Evolutionary conservation across 64 coral and sea anemone species (phyloP), one percentile per base, ranked within the genome.

Genomic region (Pocillopora verrucosa): DNA sequence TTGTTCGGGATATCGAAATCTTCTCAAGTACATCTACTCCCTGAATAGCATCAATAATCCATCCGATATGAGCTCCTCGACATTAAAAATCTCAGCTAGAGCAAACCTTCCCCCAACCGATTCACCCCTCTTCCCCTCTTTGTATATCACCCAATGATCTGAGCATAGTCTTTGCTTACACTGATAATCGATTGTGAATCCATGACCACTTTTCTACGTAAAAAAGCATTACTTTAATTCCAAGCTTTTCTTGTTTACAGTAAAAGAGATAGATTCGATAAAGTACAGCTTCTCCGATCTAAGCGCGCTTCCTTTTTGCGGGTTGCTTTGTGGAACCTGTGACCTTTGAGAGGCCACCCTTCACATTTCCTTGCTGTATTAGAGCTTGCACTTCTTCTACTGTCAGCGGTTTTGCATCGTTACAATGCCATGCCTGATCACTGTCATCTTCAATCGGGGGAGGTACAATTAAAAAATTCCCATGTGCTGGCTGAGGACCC

Each of bases 381-480:
- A 96, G 75, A 36, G 80, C 80, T 61, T 92, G 94, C 10, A 94
- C 68, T 77, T 97, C 95, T 73, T 90, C 95, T 30, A 93, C 78
- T 12, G 91, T 93, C 95, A 97, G 88, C 72, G 95, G 95, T 83
- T 81, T 97, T 25, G 38, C 80, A 30, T 97, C 95, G 20, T 81
- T 84, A 36, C 20, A 14, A 58, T 34, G 58, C 34, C 75, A 76
- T 0, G 83, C 10, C 26, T 91, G 80, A 2, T 99, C 94, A 16
- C 22, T 61, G 11, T 99, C 97, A 11, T 99, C 97, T 13, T 89
- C 91, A 22, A 91, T 90, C 11, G 90, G 78, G 13, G 97, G 97
- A 37, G 94, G 90, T 16, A 51, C 75, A 65, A 99, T 99, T 38
- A 64, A 72, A 13, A 95, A 36, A 60, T 80, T 91, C 11, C 25